These are phyloP conservation scores for Drosophila busckii DNA, from an alignment of 1,140 invertebrate species.

Conservation along the genomic window DNA sequence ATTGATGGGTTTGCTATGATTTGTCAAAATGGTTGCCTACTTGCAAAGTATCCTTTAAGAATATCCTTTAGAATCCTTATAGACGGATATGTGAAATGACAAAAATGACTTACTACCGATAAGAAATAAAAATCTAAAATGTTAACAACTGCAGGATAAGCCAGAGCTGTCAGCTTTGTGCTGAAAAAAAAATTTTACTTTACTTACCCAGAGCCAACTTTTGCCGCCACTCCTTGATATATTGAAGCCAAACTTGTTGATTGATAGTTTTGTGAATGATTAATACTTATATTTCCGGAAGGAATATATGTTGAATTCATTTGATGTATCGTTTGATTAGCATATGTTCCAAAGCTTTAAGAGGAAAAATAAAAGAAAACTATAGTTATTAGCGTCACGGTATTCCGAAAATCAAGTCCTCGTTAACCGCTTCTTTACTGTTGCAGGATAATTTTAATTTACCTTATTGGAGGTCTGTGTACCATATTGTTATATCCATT, in stretches of 20 bases:
- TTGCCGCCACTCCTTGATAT: conserved; percentile 39
- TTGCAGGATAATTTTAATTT: too few species aligned
- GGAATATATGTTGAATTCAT: not conserved
- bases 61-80: too few species aligned
- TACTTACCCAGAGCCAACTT: conserved; percentile 46
- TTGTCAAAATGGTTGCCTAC: too few species aligned
- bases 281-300: not conserved
- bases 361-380: not conserved
- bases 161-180: not conserved
- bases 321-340: not conserved
- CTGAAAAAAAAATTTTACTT: not conserved
- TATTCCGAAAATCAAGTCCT: too few species aligned
- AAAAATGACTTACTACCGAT: too few species aligned
- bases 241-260: conserved; percentile 23
- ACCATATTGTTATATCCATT: not conserved
- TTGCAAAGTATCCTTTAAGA: too few species aligned
- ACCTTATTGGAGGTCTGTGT: not conserved
- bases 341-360: not conserved
- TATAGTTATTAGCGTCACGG: too few species aligned
- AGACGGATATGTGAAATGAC: too few species aligned
- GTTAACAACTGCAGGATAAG: not conserved
- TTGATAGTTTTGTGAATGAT: not conserved
- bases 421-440: too few species aligned
- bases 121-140: too few species aligned
- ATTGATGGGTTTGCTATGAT: too few species aligned